Evolutionary conservation across 2,888 invertebrate species (phyloP), one percentile per base, ranked within the genome.

Genomic region (Meta bourneti): DNA sequence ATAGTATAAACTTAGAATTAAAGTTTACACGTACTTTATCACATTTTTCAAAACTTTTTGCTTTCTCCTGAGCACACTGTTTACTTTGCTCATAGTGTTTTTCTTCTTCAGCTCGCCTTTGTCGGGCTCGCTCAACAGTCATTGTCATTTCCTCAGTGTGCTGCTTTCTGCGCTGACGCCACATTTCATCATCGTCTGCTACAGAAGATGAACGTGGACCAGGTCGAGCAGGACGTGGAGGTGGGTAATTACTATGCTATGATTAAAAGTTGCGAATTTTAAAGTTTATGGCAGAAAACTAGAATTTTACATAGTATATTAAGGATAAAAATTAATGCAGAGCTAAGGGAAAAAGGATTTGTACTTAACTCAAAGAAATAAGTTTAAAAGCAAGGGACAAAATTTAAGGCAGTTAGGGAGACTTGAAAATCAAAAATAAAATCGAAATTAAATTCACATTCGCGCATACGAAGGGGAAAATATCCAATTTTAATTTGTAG

Each of bases 21-120:
- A 78, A 34, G 9, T 78, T 19, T n/a, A 49, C 16, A n/a, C 34
- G n/a, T 75, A 92, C 92, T 79, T 92, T 93, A 48, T 93, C 93
- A 92, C 94, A 94, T 13, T 97, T 96, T 94, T 97, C 97, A 6
- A 97, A 95, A 94, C 96, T 96, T 94, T 96, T 96, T 89, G 97
- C 95, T 94, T 97, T 97, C 94, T 97, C 97, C 72, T 96, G 96
- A 48, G 96, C 94, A 95, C 96, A 95, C 51, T 94, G 94, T 94
- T 96, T 96, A 16, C 96, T 96, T 94, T 97, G 96, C 94, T 96
- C 96, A 94, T 96, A 97, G 16, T 94, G 93, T 91, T 98, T 97
- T 94, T 98, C 98, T 94, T 98, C 98, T 94, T 98, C 98, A 94
- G 98, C 98, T 94, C 98, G 97, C 52, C 97, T 96, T 94, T 97